Conservation (phyloP, 2,888 invertebrate species). For the Amaurobius ferox region DNA sequence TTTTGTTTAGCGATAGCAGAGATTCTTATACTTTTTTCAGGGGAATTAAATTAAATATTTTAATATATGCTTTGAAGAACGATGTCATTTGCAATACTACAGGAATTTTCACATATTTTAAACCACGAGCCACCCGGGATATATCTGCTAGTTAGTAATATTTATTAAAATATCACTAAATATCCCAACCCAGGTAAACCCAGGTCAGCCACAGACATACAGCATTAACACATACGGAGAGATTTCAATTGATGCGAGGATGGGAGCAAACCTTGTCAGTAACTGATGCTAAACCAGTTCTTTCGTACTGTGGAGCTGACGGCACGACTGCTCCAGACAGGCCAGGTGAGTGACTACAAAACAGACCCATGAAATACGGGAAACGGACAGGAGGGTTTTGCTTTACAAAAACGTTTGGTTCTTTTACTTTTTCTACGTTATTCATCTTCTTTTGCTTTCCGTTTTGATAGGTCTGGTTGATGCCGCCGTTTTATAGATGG, state of each 20-base stretch:
- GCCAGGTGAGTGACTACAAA: constrained; percentile 62
- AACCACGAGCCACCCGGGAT: no score
- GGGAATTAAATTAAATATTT: no score
- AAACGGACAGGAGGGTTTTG: constrained; percentile 18
- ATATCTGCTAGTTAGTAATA: no score
- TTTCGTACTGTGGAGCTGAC: constrained; percentile 25
- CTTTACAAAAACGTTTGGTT: constrained; percentile 17
- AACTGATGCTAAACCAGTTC: constrained; percentile 61
- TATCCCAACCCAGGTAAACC: no score
- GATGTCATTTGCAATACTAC: no score
- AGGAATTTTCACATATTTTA: no score
- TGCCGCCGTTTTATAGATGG: constrained; percentile 10
- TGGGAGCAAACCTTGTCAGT: constrained; percentile 13
- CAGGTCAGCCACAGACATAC: no score
- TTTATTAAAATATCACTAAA: no score
- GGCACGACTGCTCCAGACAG: constrained; percentile 40
- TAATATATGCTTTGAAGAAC: no score
- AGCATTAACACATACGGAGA: no score
- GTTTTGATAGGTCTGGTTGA: constrained; percentile 6
- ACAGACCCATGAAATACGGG: constrained; percentile 44
- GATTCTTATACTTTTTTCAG: no score
- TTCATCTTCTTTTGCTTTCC: constrained; percentile 11
- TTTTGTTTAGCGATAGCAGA: no score
- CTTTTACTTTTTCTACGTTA: constrained; percentile 13
- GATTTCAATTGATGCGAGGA: background rate